Evolutionary conservation across 2,888 invertebrate genomes (phyloP).

Genomic region (Theretra japonica): DNA sequence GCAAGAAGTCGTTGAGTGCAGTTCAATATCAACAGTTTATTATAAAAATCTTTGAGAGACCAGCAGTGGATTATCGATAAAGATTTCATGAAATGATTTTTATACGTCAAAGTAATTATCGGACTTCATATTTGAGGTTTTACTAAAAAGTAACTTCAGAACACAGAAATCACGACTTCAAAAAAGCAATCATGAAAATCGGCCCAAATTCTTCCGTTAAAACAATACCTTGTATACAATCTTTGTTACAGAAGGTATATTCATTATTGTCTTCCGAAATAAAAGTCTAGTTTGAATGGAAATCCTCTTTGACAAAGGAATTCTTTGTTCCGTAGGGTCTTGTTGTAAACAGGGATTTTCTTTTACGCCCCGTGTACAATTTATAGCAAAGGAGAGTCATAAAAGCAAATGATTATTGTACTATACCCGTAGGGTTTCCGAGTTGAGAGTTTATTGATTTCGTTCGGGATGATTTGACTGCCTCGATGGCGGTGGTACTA

Average conservation of each 20-base stretch:
- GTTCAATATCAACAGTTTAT: too few relatives aligned
- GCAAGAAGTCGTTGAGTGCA: too few relatives aligned
- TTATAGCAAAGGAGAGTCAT: neutral
- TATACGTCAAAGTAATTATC: too few relatives aligned
- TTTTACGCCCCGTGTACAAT: constrained; percentile 12
- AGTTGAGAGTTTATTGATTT: neutral
- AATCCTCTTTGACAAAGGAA: neutral
- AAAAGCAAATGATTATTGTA: constrained; percentile 13
- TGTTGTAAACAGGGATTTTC: constrained; percentile 19
- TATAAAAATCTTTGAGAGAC: too few relatives aligned
- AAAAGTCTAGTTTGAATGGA: neutral
- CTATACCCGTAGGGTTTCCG: too few relatives aligned
- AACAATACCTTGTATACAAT: neutral
- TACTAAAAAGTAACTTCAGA: too few relatives aligned
- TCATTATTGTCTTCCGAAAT: neutral
- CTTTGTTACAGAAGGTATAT: neutral
- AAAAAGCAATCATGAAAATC: too few relatives aligned
- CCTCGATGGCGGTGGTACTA: too few relatives aligned
- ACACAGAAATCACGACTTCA: too few relatives aligned
- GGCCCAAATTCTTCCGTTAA: neutral
- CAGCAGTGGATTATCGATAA: too few relatives aligned
- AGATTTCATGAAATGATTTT: too few relatives aligned
- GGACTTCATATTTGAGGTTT: too few relatives aligned
- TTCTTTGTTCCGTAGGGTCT: neutral
- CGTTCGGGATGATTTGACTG: neutral